Conservation (phyloP, 2,888 invertebrate genomes). For the Eupeodes latifasciatus region DNA sequence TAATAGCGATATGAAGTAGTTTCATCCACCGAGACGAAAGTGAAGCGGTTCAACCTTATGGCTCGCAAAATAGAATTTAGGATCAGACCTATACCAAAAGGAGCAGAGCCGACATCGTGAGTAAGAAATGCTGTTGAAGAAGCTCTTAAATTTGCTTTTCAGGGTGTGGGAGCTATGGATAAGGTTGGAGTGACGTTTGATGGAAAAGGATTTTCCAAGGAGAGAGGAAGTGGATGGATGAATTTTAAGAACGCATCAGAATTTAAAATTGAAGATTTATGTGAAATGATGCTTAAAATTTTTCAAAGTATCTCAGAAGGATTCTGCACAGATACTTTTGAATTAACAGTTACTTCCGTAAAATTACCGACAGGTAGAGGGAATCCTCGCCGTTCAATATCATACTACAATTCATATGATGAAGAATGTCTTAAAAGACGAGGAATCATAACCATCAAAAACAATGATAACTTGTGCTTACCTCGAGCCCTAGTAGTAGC, state of each 20-base stretch:
- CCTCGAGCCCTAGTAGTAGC: neutral
- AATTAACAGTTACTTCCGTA: neutral
- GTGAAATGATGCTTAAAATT: too few relatives aligned
- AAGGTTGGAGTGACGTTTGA: neutral
- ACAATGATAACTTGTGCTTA: too few relatives aligned
- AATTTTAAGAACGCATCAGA: neutral
- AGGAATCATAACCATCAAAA: neutral
- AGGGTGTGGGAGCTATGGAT: neutral
- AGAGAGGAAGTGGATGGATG: neutral
- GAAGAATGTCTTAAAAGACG: neutral
- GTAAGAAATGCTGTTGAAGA: too few relatives aligned
- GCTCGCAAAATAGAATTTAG: neutral
- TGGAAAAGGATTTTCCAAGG: neutral
- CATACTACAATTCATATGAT: neutral
- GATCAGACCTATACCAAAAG: neutral
- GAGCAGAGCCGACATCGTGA: too few relatives aligned
- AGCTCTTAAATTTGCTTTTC: too few relatives aligned
- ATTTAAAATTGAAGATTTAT: too few relatives aligned
- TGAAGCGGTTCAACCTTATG: neutral
- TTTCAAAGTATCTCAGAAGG: too few relatives aligned
- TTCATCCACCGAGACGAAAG: neutral
- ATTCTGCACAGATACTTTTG: too few relatives aligned
- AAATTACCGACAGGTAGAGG: neutral
- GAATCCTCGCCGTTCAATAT: neutral
- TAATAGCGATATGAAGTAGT: neutral